Conservation (phyloP, 2,888 invertebrate genomes). For the Synergus gifuensis region DNA sequence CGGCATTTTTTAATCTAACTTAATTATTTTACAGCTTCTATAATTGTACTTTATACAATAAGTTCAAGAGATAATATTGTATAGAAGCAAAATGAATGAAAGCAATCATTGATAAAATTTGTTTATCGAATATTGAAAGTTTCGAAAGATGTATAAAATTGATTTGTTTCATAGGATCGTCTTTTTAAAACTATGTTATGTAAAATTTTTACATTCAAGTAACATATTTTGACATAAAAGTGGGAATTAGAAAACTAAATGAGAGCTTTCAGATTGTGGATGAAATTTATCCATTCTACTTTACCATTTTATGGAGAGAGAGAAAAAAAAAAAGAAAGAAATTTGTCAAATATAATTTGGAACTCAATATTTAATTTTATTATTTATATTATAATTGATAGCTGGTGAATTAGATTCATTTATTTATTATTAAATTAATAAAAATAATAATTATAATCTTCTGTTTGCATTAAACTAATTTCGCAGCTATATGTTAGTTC, state of each 20-base stretch:
- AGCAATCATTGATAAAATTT: background rate
- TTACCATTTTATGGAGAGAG: too few species aligned
- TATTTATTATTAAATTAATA: background rate
- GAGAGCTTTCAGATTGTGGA: too few species aligned
- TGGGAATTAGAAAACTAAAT: background rate
- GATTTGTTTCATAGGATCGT: background rate
- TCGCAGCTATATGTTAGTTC: too few species aligned
- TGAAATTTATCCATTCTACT: background rate
- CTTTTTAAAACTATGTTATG: background rate
- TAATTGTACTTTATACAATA: background rate
- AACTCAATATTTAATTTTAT: too few species aligned
- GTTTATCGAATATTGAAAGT: background rate
- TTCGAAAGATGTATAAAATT: too few species aligned
- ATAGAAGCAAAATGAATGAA: background rate
- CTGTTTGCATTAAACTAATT: background rate
- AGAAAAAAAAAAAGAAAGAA: too few species aligned
- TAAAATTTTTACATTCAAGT: background rate
- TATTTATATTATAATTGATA: background rate
- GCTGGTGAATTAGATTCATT: background rate
- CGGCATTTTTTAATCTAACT: background rate
- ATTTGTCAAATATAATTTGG: too few species aligned
- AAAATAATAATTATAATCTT: background rate
- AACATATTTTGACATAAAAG: background rate
- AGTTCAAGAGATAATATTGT: background rate
- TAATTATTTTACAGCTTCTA: conserved; percentile 3